A percentile compares a stretch with the other conserved stretches of the same genome.
These are phyloP conservation scores for Apaloderma vittatum DNA, from an alignment of 2,113 vertebrate species.

Conservation along the genomic window DNA sequence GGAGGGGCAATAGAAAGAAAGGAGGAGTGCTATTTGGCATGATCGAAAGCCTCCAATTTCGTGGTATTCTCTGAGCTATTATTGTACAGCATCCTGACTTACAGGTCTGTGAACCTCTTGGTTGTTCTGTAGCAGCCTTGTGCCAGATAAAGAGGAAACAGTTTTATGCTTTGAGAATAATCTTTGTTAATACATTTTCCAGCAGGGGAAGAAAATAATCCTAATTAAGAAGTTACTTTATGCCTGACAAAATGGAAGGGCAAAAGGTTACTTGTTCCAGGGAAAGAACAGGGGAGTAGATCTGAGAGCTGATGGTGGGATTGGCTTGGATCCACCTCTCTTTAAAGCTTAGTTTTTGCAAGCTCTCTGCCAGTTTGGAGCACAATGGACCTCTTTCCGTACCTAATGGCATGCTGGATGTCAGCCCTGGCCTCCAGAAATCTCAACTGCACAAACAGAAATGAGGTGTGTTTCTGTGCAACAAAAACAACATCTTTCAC, in stretches of 20 bases:
- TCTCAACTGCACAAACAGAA: slow-evolving; percentile 25
- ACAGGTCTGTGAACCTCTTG: neutral
- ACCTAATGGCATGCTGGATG: slow-evolving; percentile 68
- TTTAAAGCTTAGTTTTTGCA: slow-evolving; percentile 52
- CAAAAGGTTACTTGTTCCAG: slow-evolving; percentile 61
- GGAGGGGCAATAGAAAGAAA: neutral
- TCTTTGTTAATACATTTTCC: slow-evolving; percentile 38
- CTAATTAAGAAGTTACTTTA: slow-evolving; percentile 63
- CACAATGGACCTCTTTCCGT: slow-evolving; percentile 59
- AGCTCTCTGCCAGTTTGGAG: slow-evolving; percentile 69
- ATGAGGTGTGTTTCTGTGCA: slow-evolving; percentile 58
- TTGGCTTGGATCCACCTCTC: slow-evolving; percentile 66
- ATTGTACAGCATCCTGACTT: neutral
- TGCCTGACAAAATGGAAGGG: slow-evolving; percentile 52
- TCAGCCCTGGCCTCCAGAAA: slow-evolving; percentile 71
- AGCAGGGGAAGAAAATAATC: slow-evolving; percentile 27
- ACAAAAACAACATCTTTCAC: slow-evolving; percentile 31
- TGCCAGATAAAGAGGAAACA: slow-evolving; percentile 19
- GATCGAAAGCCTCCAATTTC: neutral
- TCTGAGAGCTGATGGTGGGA: slow-evolving; percentile 43
- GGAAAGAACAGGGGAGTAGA: slow-evolving; percentile 53
- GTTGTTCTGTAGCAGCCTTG: neutral
- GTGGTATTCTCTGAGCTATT: neutral
- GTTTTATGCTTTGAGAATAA: slow-evolving; percentile 2
- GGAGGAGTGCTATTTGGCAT: neutral